phyloP scores from a whole-genome alignment of 2,888 invertebrate species.

The Apodemia zela region DNA sequence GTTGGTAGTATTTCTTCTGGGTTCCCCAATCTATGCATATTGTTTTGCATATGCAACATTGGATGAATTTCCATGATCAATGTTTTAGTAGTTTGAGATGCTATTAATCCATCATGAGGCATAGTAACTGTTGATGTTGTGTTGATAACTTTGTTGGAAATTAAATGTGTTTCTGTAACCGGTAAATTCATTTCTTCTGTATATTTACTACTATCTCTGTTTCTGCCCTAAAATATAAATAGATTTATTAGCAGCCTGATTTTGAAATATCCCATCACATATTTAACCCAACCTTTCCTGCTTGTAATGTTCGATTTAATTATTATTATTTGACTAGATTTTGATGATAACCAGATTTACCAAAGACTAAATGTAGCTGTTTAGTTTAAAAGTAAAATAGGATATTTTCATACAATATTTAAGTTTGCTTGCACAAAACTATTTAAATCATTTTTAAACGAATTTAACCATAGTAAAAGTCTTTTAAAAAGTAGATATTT shows the following conservation, averaged over 20 bases:
- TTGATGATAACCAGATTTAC: no score
- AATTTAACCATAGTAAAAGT: no score
- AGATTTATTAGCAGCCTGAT: not conserved
- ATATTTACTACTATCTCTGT: slow-evolving; percentile 41
- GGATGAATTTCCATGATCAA: slow-evolving; percentile 66
- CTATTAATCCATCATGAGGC: slow-evolving; percentile 50
- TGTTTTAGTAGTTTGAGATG: slow-evolving; percentile 61
- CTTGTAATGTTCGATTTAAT: no score
- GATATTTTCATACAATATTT: no score
- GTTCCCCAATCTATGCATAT: slow-evolving; percentile 43
- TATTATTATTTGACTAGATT: no score
- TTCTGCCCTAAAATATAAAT: slow-evolving; percentile 39
- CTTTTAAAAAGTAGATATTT: no score
- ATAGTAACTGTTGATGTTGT: slow-evolving; percentile 60
- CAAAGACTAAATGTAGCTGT: no score
- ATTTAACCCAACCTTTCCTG: no score
- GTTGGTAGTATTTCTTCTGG: slow-evolving; percentile 66
- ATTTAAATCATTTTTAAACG: no score
- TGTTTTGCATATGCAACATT: slow-evolving; percentile 35
- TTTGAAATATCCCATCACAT: no score
- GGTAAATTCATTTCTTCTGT: slow-evolving; percentile 56
- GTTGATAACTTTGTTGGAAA: slow-evolving; percentile 62
- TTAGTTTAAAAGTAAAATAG: no score
- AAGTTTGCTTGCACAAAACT: no score
- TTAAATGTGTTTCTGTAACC: slow-evolving; percentile 64